Base-by-base conservation (phyloP, 2,888 invertebrate genomes). In the Heterodera filipjevi region DNA sequence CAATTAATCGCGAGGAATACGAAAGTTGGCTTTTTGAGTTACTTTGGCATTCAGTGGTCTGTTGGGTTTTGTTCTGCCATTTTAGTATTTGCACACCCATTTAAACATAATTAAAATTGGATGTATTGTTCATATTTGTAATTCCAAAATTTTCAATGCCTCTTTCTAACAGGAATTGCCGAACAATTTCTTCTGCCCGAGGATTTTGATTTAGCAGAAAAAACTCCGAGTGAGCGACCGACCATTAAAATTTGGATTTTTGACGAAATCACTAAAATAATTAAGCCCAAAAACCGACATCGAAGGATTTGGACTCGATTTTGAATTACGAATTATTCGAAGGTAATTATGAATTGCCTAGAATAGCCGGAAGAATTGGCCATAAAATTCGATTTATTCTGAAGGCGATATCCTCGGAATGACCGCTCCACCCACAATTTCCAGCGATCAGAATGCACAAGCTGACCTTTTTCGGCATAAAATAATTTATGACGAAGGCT, bases 371-470 rank as follows among this genome's bases (percentile, higher is more conserved):
- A 16, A 14, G 22, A n/a, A 16, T 72, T 22, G n/a, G 14, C 0
- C n/a, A 73, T n/a, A 14, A 49, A 46, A n/a, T 22, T n/a, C 2
- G 14, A 19, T 72, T n/a, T 39, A 49, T 73, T 30, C 12, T 30
- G 92, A 93, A 87, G 93, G 93, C 71, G 93, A 93, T 85, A 93
- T 93, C 76, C 89, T 53, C 90, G 91, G 77, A 49, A 79, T 79
- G 30, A 27, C 49, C 53, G 70, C 59, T 27, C 53, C 77, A 3
- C 53, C 70, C n/a, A 14, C 64, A 59, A 27, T 12, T 5, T 27
- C n/a, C n/a, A n/a, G 8, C 27, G 22, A 6, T 2, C 59, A 59
- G 27, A 59, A 59, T 2, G n/a, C 59, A 27, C 27, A 10, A 12
- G 8, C 22, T 22, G 59, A 12, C 22, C 6, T 27, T 27, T n/a